phyloP scores from a whole-genome alignment of 2,113 vertebrate genomes.

The Lethenteron camtschaticum region DNA sequence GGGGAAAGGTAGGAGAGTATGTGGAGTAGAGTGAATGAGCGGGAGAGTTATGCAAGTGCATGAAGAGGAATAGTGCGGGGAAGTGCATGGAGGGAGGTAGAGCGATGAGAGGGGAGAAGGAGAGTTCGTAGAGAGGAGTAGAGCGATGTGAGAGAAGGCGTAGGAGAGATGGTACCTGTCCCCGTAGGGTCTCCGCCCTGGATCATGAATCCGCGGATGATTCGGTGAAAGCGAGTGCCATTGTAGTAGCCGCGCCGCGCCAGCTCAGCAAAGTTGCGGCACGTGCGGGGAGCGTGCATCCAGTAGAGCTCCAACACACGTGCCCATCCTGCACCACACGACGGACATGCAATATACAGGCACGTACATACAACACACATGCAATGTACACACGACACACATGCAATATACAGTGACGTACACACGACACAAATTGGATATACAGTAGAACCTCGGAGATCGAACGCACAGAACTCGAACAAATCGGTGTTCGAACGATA shows the following conservation, averaged over 20 bases:
- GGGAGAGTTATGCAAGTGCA: neutral
- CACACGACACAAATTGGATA: too few species aligned
- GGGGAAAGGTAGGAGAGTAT: neutral
- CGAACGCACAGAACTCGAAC: too few species aligned
- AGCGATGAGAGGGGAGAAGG: neutral
- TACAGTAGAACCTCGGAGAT: too few species aligned
- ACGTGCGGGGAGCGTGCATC: conserved; percentile 66
- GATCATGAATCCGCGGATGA: conserved; percentile 91
- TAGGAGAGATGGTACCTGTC: conserved; percentile 30
- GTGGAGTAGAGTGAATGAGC: neutral
- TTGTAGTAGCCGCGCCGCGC: conserved; percentile 67
- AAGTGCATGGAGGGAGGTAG: neutral
- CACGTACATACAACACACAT: neutral
- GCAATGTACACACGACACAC: too few species aligned
- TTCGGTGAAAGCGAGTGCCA: conserved; percentile 62
- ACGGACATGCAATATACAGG: conserved; percentile 8
- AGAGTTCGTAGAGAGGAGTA: neutral
- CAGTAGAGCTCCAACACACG: conserved; percentile 67
- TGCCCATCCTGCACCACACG: conserved; percentile 43
- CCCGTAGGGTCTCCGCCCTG: conserved; percentile 83
- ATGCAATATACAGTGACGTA: too few species aligned
- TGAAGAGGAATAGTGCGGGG: neutral
- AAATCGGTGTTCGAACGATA: too few species aligned
- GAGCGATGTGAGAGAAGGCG: neutral
- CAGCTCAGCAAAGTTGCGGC: conserved; percentile 75